Evolutionary conservation across 92 coral and sea anemone species (phyloP).

Genomic region (Phenganax stokvisi): DNA sequence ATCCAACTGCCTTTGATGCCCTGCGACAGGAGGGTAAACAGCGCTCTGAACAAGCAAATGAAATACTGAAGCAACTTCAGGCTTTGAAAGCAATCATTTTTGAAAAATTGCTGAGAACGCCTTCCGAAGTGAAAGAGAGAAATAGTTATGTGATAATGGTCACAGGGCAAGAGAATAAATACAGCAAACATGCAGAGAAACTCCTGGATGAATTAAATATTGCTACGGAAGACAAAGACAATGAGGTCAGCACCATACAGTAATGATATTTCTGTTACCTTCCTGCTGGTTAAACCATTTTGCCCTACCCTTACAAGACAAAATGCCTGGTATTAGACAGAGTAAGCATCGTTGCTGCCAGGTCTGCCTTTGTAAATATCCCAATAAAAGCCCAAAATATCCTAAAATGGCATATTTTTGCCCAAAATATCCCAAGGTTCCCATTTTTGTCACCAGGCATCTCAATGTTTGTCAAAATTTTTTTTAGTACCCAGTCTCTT

Average conservation of each 20-base stretch:
- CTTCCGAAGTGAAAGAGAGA: conserved; percentile 75
- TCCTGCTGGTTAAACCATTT: neutral
- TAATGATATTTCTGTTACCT: conserved; percentile 12
- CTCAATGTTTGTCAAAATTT: no score
- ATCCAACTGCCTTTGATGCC: conserved; percentile 76
- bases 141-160: conserved; percentile 66
- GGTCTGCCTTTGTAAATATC: no score
- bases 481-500: no score
- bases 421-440: no score
- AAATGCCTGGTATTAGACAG: neutral
- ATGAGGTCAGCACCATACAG: conserved; percentile 57
- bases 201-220: conserved; percentile 69
- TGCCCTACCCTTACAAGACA: no score
- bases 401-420: no score
- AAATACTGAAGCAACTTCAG: conserved; percentile 63
- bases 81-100: conserved; percentile 72
- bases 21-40: conserved; percentile 59
- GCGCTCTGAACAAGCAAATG: conserved; percentile 71
- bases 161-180: conserved; percentile 75
- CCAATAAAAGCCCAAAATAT: no score
- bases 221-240: conserved; percentile 85
- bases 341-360: neutral
- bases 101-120: conserved; percentile 79
- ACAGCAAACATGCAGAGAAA: conserved; percentile 66
- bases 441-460: no score